Base-by-base conservation (phyloP, 2,113 vertebrate species). In the Pteruthius melanotis region DNA sequence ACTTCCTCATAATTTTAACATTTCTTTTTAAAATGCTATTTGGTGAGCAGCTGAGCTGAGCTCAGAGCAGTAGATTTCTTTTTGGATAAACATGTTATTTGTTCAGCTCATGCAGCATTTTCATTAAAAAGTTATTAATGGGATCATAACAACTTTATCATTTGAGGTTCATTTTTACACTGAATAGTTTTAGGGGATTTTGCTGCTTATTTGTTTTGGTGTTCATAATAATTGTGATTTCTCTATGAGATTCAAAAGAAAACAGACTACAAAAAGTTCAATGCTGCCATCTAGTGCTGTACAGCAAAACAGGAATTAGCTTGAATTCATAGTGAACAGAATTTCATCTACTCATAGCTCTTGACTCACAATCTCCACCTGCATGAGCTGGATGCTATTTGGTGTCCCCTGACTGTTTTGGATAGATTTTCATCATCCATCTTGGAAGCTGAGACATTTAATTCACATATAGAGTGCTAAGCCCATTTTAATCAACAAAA, bases 271-370 rank as follows among this genome's bases (percentile, higher is more conserved):
- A 13, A 35, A 50, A 96, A 95, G 89, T 95, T 97, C 96, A 95
- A 95, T 92, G 95, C 97, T 98, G 98, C 98, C 98, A 98, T 76
- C 98, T 98, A 97, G 96, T 93, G 98, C 74, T 94, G 16, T 13
- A 9, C 7, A 6, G 10, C 30, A 74, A 91, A 93, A 76, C 11
- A 21, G 9, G 6, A 21, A 40, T n/a, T 53, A 30, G 16, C 12
- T 59, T 66, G 39, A 39, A 47, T 61, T 83, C 63, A 24, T 33
- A 69, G 6, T 80, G 54, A 13, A 15, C 4, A 56, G 47, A 80
- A 83, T 61, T 39, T 42, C 5, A 26, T 40, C 18, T 56, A 0
- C 28, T 81, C 2, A 0, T 27, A 78, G 27, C n/a, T 72, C 31
- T 83, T 44, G 35, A 75, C 19, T 76, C 47, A 21, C 7, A 44